These are phyloP conservation scores for Brienomyrus longianalis DNA, from an alignment of 2,113 vertebrate genomes.

Conservation along the genomic window DNA sequence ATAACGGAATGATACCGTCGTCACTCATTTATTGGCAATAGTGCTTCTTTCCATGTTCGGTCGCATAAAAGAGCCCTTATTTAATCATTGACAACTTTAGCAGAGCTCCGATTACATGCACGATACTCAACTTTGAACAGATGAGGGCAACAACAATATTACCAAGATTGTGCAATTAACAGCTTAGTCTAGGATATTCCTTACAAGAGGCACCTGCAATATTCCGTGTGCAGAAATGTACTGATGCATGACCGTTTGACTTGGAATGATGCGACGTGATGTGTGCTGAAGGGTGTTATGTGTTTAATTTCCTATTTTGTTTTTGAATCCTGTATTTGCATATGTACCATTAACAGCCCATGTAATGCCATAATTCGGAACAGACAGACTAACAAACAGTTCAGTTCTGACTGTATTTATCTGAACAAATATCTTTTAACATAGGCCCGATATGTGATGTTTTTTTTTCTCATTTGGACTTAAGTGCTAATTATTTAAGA, in stretches of 20 bases:
- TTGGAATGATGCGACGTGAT: background rate
- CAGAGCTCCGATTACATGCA: background rate
- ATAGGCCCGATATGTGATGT: background rate
- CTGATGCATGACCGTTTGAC: background rate
- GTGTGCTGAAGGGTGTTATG: background rate
- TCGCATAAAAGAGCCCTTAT: background rate
- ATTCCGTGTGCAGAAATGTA: background rate
- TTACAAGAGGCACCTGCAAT: background rate
- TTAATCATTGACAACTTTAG: slow-evolving; percentile 23
- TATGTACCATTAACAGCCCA: background rate
- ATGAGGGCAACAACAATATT: slow-evolving; percentile 2
- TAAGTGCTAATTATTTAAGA: background rate
- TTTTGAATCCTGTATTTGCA: background rate
- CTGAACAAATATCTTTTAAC: background rate
- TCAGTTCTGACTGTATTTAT: background rate
- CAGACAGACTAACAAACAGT: background rate
- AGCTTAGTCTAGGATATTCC: background rate
- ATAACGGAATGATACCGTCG: slow-evolving; percentile 18
- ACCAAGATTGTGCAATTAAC: slow-evolving; percentile 4
- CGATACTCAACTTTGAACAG: slow-evolving; percentile 7
- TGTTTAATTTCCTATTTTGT: background rate
- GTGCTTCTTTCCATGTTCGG: background rate
- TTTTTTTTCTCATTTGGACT: background rate
- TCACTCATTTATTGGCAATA: slow-evolving; percentile 2
- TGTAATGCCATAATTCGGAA: background rate